Percentiles rank a stretch among this genome's conserved stretches.
These are phyloP conservation scores for Contarinia nasturtii DNA, from an alignment of 1,140 invertebrate species.

Conservation along the genomic window DNA sequence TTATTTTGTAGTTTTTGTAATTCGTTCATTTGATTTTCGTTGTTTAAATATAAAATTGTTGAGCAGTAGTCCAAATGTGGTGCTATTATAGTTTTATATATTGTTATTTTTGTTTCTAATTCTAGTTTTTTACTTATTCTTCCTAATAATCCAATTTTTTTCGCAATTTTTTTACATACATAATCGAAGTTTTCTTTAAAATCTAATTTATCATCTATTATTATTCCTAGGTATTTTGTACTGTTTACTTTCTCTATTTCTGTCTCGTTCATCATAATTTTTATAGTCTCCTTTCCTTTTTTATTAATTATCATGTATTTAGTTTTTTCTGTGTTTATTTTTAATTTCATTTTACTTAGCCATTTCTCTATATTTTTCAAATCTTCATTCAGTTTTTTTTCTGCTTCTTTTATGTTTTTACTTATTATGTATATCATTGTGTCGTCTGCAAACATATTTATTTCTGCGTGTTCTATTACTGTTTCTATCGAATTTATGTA, in stretches of 20 bases:
- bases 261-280: background rate
- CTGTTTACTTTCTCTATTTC: background rate
- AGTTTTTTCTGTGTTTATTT: background rate
- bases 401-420: background rate
- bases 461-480: background rate
- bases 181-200: background rate
- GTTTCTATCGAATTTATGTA: no score
- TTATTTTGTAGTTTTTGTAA: background rate
- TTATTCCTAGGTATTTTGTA: background rate
- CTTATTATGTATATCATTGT: background rate
- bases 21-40: background rate
- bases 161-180: background rate
- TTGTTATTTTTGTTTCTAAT: background rate
- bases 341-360: background rate
- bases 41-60: background rate
- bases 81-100: background rate
- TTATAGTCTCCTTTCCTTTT: background rate
- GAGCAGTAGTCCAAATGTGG: background rate
- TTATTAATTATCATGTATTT: background rate
- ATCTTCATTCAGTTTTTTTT: background rate
- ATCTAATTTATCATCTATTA: background rate
- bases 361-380: background rate
- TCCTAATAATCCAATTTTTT: background rate
- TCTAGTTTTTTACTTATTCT: background rate
- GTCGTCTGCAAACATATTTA: background rate